Evolutionary conservation across 2,113 vertebrate species (phyloP).

Genomic region (Oceanites oceanicus): DNA sequence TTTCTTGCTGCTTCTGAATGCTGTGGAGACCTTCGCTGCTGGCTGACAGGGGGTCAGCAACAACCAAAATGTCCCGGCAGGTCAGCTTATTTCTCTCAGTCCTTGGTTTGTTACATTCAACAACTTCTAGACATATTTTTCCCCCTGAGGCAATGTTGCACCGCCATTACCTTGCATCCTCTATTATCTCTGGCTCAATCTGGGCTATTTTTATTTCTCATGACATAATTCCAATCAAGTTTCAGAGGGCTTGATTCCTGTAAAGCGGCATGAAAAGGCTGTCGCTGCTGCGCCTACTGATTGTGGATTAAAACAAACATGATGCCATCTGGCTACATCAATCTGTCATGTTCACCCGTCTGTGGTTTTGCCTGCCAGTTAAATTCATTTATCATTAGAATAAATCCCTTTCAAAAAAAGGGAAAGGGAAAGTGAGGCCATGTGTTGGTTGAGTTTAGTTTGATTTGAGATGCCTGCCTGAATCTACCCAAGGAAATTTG

Average conservation of each 20-base stretch:
- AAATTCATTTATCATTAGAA: neutral
- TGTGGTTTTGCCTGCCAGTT: slow-evolving; percentile 18
- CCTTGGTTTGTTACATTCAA: neutral
- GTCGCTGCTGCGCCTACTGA: neutral
- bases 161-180: neutral
- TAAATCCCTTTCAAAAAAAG: neutral
- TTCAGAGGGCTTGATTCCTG: neutral
- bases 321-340: slow-evolving; percentile 29
- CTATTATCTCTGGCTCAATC: neutral
- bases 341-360: neutral
- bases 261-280: slow-evolving; percentile 9
- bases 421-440: neutral
- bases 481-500: neutral
- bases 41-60: accelerated
- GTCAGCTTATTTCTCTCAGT: neutral
- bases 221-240: neutral
- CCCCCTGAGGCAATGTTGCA: neutral
- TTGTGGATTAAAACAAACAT: slow-evolving; percentile 19
- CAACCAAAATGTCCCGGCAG: neutral
- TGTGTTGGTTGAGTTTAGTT: neutral
- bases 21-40: neutral
- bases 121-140: neutral
- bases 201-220: slow-evolving; percentile 40
- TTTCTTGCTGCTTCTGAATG: neutral
- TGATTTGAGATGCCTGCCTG: neutral